Evolutionary conservation across 2,888 invertebrate species (phyloP), one percentile per base, ranked within the genome.

Genomic region (Scaptomyza flava): DNA sequence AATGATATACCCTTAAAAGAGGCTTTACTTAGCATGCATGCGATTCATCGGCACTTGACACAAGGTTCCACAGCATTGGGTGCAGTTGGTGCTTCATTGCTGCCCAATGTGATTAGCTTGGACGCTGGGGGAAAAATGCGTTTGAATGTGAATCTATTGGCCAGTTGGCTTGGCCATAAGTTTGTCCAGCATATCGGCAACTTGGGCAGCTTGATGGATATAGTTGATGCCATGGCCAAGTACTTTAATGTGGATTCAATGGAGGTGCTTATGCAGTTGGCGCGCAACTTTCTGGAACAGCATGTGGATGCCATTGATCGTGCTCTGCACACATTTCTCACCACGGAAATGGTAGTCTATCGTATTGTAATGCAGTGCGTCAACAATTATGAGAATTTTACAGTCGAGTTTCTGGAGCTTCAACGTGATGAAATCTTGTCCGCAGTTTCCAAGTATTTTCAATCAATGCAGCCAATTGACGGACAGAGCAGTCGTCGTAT

Each of bases 1-100:
- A 90, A 90, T 51, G 90, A 91, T 72, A 90, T 91, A 60, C 91
- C 91, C 2, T 64, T 80, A 5, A 89, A 72, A 54, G 87, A 89
- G 38, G 70, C 20, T 2, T 30, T 75, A 14, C 43, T 68, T 1
- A 30, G 36, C 12, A 17, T 77, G 46, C 77, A 83, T 27, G 52
- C 71, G 8, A 45, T 77, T 0, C 72, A 86, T 58, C 59, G 58
- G 1, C 53, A 85, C 47, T 67, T 89, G 27, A 36, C 14, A 2
- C 56, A 61, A 30, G 86, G 86, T 1, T 51, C 61, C 4, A 46
- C 77, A 2, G 43, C 51, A 3, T 31, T 63, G n/a, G 57, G 66
- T 38, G 66, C 78, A 9, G 6, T 72, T 0, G 62, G 71, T 5
- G 53, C 76, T 6, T 9, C 56, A 0, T 0, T 84, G 11, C 33